Conservation (phyloP, 2,113 vertebrate genomes). For the Acinonyx jubatus region DNA sequence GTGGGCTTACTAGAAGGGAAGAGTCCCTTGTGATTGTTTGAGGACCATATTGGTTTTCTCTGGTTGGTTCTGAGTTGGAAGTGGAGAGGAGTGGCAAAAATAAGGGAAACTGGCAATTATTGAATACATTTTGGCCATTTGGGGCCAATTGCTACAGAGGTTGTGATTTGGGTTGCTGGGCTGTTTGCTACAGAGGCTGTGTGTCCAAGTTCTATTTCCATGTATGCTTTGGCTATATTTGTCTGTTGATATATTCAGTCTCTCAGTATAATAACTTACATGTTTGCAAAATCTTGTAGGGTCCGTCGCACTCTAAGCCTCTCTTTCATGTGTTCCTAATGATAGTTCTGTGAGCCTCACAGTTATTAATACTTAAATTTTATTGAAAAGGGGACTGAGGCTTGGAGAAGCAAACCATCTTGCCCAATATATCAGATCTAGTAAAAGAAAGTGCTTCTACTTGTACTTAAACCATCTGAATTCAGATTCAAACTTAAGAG, state of each 20-base stretch:
- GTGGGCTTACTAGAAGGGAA: background rate
- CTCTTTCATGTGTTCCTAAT: background rate
- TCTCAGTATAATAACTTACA: background rate
- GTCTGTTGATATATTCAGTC: background rate
- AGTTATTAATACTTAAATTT: background rate
- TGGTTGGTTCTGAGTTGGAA: background rate
- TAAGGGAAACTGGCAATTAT: background rate
- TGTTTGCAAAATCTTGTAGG: background rate
- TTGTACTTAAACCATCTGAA: background rate
- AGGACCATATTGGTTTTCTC: background rate
- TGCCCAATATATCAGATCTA: background rate
- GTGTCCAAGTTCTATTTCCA: background rate
- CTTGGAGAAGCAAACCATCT: background rate
- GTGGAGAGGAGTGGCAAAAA: background rate
- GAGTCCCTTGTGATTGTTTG: background rate
- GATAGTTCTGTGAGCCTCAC: background rate
- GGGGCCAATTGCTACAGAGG: background rate
- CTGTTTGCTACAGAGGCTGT: background rate
- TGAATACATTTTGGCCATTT: background rate
- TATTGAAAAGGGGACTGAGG: background rate
- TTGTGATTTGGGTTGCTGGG: background rate
- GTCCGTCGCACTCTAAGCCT: accelerated
- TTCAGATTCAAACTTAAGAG: background rate
- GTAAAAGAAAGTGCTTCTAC: background rate
- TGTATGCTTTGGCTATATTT: background rate